Percentiles rank a stretch among this genome's conserved stretches.
phyloP scores from a whole-genome alignment of 2,888 invertebrate species.

The Xylota segnis region DNA sequence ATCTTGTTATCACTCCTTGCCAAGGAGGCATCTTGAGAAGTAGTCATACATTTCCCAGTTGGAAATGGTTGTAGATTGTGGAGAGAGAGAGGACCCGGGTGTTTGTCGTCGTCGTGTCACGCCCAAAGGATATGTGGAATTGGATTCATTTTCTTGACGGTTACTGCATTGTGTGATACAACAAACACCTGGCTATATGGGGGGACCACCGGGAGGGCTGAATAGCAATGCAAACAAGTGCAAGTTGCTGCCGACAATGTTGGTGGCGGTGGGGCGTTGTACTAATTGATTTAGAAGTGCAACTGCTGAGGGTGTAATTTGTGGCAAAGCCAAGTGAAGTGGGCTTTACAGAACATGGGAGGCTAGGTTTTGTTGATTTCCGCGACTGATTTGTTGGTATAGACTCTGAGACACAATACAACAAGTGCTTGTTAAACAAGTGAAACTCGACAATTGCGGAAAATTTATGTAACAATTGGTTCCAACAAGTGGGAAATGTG shows the following conservation, averaged over 20 bases:
- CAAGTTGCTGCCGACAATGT: slow-evolving; percentile 44
- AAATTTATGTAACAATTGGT: too few relatives aligned
- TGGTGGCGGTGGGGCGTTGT: slow-evolving; percentile 32
- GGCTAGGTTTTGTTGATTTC: too few relatives aligned
- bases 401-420: too few relatives aligned
- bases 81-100: slow-evolving; percentile 29
- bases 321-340: not conserved
- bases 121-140: slow-evolving; percentile 50
- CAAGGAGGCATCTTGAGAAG: slow-evolving; percentile 42
- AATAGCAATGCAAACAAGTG: slow-evolving; percentile 48
- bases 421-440: too few relatives aligned
- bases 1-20: slow-evolving; percentile 56
- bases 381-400: too few relatives aligned
- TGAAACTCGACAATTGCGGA: too few relatives aligned
- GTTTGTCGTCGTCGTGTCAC: slow-evolving; percentile 39
- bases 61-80: not conserved
- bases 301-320: not conserved
- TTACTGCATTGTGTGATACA: slow-evolving; percentile 12
- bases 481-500: too few relatives aligned
- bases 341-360: too few relatives aligned
- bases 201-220: too few relatives aligned
- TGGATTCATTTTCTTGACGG: slow-evolving; percentile 51
- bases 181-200: slow-evolving; percentile 47
- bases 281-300: slow-evolving; percentile 55
- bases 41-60: not conserved